Conservation (phyloP, 2,888 invertebrate genomes). For the Allygus modestus region DNA sequence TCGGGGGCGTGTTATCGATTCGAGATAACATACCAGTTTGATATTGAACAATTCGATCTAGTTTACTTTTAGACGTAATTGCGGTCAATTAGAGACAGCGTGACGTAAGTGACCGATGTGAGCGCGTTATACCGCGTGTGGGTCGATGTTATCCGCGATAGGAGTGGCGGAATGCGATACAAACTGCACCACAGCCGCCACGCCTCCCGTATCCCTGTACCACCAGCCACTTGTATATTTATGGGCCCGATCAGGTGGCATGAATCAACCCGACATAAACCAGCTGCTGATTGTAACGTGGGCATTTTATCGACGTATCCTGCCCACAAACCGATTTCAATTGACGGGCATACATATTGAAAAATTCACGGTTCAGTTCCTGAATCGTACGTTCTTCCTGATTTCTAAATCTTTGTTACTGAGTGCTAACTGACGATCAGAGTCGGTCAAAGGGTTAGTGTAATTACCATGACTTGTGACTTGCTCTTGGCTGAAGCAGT, state of each 20-base stretch:
- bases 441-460: no score
- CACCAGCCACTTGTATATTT: constrained; percentile 27
- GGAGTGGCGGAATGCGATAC: constrained; percentile 43
- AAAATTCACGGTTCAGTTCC: no score
- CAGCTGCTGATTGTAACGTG: constrained; percentile 17
- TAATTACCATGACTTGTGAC: no score
- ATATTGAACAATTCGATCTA: neutral
- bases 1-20: constrained; percentile 1
- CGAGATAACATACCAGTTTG: neutral
- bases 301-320: neutral
- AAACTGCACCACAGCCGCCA: neutral
- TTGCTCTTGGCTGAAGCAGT: no score
- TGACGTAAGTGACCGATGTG: constrained; percentile 27
- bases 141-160: constrained; percentile 35
- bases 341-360: no score
- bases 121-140: constrained; percentile 15
- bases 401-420: no score
- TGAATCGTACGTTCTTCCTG: no score
- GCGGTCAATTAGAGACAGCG: neutral
- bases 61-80: neutral
- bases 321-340: neutral
- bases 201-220: neutral
- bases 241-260: constrained; percentile 17
- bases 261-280: constrained; percentile 9
- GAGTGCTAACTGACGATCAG: no score